Percentiles rank a stretch among this genome's conserved stretches.
Conservation (phyloP, 2,888 invertebrate genomes). For the Drosophila mimica region DNA sequence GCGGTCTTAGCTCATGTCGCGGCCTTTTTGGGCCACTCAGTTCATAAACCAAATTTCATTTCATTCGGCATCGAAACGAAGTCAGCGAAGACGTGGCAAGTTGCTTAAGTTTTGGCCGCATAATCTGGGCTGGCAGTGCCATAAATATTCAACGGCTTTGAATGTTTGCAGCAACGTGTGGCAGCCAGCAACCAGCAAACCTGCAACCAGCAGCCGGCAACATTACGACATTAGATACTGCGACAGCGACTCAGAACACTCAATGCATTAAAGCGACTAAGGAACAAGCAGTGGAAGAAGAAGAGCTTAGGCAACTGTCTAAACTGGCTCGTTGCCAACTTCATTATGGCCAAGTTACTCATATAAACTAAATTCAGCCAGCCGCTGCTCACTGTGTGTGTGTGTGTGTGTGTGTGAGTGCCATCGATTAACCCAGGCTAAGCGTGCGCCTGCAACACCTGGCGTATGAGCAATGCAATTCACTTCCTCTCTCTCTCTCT, state of each 20-base stretch:
- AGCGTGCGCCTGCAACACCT: constrained; percentile 49
- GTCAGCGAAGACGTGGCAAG: constrained; percentile 58
- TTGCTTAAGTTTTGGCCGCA: constrained; percentile 77
- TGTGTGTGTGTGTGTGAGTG: constrained; percentile 9
- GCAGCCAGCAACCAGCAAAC: constrained; percentile 13
- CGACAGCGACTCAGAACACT: constrained; percentile 27
- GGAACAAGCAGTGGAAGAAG: constrained; percentile 15
- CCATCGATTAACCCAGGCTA: constrained; percentile 68
- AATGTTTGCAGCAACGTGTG: constrained; percentile 28
- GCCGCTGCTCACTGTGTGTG: constrained; percentile 27
- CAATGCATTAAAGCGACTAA: constrained; percentile 51
- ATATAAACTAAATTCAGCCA: constrained; percentile 24
- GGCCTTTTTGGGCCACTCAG: constrained; percentile 57
- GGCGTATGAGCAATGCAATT: constrained; percentile 64
- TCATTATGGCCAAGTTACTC: constrained; percentile 63
- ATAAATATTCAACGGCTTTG: constrained; percentile 78
- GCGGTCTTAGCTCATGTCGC: constrained; percentile 33
- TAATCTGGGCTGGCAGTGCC: constrained; percentile 71
- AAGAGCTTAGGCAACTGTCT: constrained; percentile 32
- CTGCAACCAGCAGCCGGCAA: constrained; percentile 10
- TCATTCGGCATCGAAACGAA: constrained; percentile 46
- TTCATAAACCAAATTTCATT: constrained; percentile 80
- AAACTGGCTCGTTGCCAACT: constrained; percentile 54
- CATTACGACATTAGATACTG: constrained; percentile 8
- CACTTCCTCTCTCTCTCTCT: neutral